Percentiles rank a stretch among this genome's conserved stretches.
Conservation (phyloP, 2,888 invertebrate species). For the Maniola hyperantus region DNA sequence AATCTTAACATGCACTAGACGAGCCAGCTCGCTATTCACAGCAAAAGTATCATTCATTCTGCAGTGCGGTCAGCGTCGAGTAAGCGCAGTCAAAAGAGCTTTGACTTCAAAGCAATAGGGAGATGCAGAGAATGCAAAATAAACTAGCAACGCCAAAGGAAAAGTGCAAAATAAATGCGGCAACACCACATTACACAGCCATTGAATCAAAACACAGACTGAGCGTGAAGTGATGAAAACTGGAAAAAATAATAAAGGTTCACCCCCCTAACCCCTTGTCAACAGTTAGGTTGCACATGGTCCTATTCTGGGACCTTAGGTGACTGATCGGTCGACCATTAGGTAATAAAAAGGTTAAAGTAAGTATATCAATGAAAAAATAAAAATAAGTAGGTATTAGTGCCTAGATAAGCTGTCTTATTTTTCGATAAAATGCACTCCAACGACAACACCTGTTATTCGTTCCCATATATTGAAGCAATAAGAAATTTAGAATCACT, state of each 20-base stretch:
- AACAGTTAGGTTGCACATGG: slow-evolving; percentile 49
- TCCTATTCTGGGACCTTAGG: slow-evolving; percentile 69
- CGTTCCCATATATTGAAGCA: too few relatives aligned
- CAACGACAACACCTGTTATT: too few relatives aligned
- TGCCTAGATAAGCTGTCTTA: too few relatives aligned
- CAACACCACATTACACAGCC: slow-evolving; percentile 79
- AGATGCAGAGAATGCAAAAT: slow-evolving; percentile 49
- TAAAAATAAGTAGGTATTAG: too few relatives aligned
- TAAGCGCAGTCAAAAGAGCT: slow-evolving; percentile 75
- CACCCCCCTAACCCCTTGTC: slow-evolving; percentile 44
- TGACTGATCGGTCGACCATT: neutral
- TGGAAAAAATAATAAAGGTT: slow-evolving; percentile 75
- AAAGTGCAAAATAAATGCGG: slow-evolving; percentile 80
- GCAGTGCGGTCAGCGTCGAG: slow-evolving; percentile 67
- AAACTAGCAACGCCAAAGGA: slow-evolving; percentile 72
- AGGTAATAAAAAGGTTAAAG: neutral
- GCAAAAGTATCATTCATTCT: slow-evolving; percentile 70
- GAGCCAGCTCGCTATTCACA: slow-evolving; percentile 55
- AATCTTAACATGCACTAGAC: slow-evolving; percentile 16
- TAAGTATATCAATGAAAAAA: too few relatives aligned
- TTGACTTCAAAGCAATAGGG: slow-evolving; percentile 75
- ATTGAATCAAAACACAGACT: slow-evolving; percentile 79
- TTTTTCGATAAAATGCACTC: too few relatives aligned
- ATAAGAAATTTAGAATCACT: too few relatives aligned
- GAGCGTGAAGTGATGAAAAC: slow-evolving; percentile 80